Percentiles rank a stretch among this genome's conserved stretches.
Conservation (phyloP, 1,140 invertebrate genomes). For the Agrilus planipennis region DNA sequence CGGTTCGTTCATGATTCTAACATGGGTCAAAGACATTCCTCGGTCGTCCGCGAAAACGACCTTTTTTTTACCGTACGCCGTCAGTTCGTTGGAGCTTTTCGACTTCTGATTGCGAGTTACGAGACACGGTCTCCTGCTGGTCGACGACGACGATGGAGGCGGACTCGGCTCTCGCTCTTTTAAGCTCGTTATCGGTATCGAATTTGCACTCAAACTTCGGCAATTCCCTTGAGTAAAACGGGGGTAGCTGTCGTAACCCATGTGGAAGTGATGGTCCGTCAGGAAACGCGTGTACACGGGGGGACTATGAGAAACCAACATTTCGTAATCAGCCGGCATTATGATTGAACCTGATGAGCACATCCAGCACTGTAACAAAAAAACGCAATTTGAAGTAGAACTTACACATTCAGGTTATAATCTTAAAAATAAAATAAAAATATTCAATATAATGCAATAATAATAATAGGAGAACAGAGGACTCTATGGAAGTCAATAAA, state of each 20-base stretch:
- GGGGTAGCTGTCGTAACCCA: constrained; percentile 16
- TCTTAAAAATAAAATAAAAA: too few relatives aligned
- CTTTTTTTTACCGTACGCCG: constrained; percentile 54
- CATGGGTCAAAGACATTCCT: constrained; percentile 72
- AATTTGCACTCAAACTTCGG: constrained; percentile 23
- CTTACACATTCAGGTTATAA: too few relatives aligned
- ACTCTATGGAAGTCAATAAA: too few relatives aligned
- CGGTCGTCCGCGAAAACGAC: constrained; percentile 92
- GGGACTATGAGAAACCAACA: constrained; percentile 55
- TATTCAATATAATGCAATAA: too few relatives aligned
- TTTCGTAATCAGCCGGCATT: constrained; percentile 29
- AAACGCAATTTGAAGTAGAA: too few relatives aligned
- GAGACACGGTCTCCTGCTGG: constrained; percentile 32
- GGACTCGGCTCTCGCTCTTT: neutral
- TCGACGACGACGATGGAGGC: constrained; percentile 20
- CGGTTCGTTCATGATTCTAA: constrained; percentile 84
- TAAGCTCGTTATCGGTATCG: constrained; percentile 18
- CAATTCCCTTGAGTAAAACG: constrained; percentile 21
- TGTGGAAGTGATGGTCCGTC: constrained; percentile 26
- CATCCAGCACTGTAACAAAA: constrained; percentile 14
- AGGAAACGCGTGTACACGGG: constrained; percentile 45
- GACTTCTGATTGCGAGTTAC: constrained; percentile 32
- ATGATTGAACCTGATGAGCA: constrained; percentile 13
- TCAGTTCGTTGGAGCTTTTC: constrained; percentile 20
- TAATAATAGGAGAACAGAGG: too few relatives aligned